Evolutionary conservation across 2,888 invertebrate species (phyloP).

Genomic region (Pollenia angustigena): DNA sequence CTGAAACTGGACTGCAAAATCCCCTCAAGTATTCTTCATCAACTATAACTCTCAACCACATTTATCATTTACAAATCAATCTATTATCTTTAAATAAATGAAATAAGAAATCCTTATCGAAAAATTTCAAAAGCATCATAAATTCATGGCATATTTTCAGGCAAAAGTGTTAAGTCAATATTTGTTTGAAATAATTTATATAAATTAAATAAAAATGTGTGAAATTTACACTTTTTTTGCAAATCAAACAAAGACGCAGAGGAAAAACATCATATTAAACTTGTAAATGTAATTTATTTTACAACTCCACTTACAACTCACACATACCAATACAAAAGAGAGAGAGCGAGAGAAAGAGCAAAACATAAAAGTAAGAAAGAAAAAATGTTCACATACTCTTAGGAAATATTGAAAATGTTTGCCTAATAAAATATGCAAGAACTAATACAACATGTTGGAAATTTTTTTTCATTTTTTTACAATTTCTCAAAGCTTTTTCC

Average conservation of each 20-base stretch:
- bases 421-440: slow-evolving; percentile 67
- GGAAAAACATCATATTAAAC: slow-evolving; percentile 8
- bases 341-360: background rate
- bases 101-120: background rate
- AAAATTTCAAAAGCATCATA: background rate
- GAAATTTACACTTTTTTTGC: slow-evolving; percentile 38
- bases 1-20: too few species aligned
- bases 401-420: slow-evolving; percentile 59
- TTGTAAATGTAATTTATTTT: slow-evolving; percentile 59
- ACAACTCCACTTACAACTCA: slow-evolving; percentile 11
- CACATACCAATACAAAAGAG: background rate
- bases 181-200: slow-evolving; percentile 36
- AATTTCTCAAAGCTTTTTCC: background rate
- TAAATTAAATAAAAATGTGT: slow-evolving; percentile 44
- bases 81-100: too few species aligned
- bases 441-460: slow-evolving; percentile 61
- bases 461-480: slow-evolving; percentile 28
- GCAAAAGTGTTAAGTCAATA: slow-evolving; percentile 30
- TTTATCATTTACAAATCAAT: too few species aligned
- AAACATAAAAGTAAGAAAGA: background rate
- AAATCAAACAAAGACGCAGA: background rate
- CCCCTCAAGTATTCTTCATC: too few species aligned
- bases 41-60: too few species aligned
- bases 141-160: slow-evolving; percentile 38
- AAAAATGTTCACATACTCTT: slow-evolving; percentile 30